A percentile compares a stretch with the other conserved stretches of the same genome.
phyloP scores from a whole-genome alignment of 1,140 invertebrate genomes.

The Pantala flavescens region DNA sequence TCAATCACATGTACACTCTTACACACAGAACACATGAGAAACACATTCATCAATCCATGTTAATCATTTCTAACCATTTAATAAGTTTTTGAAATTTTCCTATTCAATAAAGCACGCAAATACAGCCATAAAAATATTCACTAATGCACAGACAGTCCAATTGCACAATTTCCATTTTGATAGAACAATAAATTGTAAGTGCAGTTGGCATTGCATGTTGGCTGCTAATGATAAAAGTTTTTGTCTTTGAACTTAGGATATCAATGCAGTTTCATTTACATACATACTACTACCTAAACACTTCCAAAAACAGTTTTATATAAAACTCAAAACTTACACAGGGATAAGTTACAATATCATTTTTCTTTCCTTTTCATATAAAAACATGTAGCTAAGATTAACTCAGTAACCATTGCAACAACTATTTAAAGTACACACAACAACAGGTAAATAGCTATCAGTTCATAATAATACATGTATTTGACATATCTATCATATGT shows the following conservation, averaged over 20 bases:
- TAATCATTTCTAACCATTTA: background rate
- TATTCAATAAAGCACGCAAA: background rate
- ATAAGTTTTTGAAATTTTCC: background rate
- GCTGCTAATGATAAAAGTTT: background rate
- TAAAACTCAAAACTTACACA: background rate
- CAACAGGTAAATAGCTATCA: background rate
- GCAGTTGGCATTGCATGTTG: background rate
- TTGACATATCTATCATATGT: background rate
- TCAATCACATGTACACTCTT: background rate
- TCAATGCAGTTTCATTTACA: background rate
- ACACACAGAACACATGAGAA: background rate
- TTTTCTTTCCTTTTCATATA: conserved; percentile 8
- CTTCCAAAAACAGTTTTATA: conserved; percentile 1
- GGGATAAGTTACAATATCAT: background rate
- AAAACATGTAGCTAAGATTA: conserved; percentile 3
- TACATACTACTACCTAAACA: background rate
- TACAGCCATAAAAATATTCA: conserved; percentile 7
- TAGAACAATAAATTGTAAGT: background rate
- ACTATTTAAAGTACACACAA: conserved; percentile 8
- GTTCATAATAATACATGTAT: background rate
- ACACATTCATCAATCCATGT: background rate
- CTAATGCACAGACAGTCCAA: background rate
- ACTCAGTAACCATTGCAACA: conserved; percentile 1
- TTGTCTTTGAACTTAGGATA: background rate
- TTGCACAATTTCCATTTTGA: background rate